These are phyloP conservation scores for Lampris incognitus DNA, from an alignment of 2,113 vertebrate species.

Conservation along the genomic window DNA sequence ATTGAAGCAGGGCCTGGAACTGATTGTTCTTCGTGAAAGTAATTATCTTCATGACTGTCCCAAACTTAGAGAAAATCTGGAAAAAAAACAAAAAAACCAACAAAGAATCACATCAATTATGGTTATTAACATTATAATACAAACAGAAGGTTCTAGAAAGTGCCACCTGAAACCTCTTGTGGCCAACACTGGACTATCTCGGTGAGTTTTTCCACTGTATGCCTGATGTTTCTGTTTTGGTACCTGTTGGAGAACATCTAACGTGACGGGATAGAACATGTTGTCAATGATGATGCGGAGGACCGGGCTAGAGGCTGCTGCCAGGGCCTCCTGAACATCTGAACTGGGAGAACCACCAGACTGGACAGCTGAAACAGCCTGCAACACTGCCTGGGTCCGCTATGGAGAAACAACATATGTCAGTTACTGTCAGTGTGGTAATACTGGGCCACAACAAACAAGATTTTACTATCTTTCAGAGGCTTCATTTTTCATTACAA, in stretches of 20 bases:
- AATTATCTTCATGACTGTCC: conserved; percentile 99
- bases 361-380: conserved; percentile 92
- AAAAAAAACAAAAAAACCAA: conserved; percentile 55
- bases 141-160: background rate
- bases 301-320: conserved; percentile 93
- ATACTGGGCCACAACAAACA: background rate
- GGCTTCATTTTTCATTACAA: too few relatives aligned
- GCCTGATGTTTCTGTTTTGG: too few relatives aligned
- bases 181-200: background rate
- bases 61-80: conserved; percentile 98
- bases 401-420: conserved; percentile 54
- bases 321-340: conserved; percentile 89
- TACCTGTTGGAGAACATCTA: conserved; percentile 98
- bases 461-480: background rate
- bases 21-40: conserved; percentile 99
- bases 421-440: background rate
- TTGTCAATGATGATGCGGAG: conserved; percentile 99
- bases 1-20: conserved; percentile 97
- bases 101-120: background rate
- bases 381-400: conserved; percentile 91
- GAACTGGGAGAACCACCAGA: conserved; percentile 89
- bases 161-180: background rate
- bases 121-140: background rate
- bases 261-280: conserved; percentile 98
- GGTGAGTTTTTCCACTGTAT: too few relatives aligned